phyloP scores from a whole-genome alignment of 2,888 invertebrate genomes.

The Blomia tropicalis region DNA sequence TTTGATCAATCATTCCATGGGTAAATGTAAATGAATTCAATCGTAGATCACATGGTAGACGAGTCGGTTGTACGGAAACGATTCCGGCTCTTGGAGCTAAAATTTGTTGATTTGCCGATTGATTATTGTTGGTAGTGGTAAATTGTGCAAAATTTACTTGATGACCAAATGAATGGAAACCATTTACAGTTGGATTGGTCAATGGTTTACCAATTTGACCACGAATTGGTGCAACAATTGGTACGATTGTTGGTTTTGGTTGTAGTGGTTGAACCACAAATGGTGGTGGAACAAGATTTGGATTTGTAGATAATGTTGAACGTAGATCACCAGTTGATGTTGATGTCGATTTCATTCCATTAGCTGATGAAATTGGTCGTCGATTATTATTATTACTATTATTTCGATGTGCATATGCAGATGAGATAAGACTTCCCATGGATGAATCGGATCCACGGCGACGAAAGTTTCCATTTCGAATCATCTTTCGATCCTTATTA shows the following conservation, averaged over 20 bases:
- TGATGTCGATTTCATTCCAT: constrained; percentile 24
- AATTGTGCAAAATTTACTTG: background rate
- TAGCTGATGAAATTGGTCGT: background rate
- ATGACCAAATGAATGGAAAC: background rate
- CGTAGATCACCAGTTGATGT: constrained; percentile 30
- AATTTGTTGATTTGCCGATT: background rate
- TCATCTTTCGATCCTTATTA: background rate
- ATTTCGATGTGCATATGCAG: background rate
- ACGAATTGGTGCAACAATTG: background rate
- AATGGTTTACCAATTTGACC: background rate
- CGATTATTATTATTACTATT: background rate
- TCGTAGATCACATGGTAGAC: background rate
- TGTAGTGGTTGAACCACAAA: background rate
- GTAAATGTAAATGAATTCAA: constrained; percentile 27
- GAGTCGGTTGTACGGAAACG: background rate
- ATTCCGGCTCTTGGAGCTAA: background rate
- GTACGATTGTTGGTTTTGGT: background rate
- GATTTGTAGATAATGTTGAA: background rate
- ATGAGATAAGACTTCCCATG: constrained; percentile 16
- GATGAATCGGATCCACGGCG: background rate
- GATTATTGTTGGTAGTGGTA: background rate
- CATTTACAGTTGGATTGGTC: background rate
- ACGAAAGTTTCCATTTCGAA: background rate
- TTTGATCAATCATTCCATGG: constrained; percentile 30
- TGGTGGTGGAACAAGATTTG: background rate